Evolutionary conservation across 2,888 invertebrate genomes (phyloP).

Genomic region (Itoplectis maculator): DNA sequence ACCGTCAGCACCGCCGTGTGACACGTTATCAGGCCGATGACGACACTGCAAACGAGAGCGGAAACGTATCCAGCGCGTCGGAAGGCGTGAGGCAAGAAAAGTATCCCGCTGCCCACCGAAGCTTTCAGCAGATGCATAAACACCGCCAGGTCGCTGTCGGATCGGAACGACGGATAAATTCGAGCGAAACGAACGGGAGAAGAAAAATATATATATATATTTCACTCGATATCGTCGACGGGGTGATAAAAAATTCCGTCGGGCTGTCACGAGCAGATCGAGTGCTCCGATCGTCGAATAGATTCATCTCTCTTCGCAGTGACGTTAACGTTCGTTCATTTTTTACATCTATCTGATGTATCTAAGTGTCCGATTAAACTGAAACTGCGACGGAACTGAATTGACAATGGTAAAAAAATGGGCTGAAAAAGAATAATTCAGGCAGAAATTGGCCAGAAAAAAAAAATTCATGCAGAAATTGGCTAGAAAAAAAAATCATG

Average conservation of each 20-base stretch:
- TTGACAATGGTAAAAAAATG: too few relatives aligned
- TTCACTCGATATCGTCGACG: conserved; percentile 42
- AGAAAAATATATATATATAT: conserved; percentile 20
- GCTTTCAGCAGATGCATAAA: conserved; percentile 96
- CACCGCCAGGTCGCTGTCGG: conserved; percentile 90
- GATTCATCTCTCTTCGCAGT: not conserved
- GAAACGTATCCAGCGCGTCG: conserved; percentile 92
- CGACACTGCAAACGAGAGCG: conserved; percentile 90
- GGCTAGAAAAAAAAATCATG: too few relatives aligned
- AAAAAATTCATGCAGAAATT: too few relatives aligned
- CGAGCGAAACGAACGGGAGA: conserved; percentile 11
- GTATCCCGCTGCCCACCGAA: conserved; percentile 95
- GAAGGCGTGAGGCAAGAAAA: conserved; percentile 96
- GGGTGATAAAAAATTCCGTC: conserved; percentile 28
- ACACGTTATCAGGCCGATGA: conserved; percentile 93
- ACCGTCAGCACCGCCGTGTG: conserved; percentile 97
- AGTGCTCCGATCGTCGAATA: not conserved
- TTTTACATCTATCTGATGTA: not conserved
- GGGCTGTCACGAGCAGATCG: conserved; percentile 18
- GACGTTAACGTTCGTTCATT: not conserved
- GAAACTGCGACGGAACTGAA: too few relatives aligned
- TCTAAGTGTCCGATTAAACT: too few relatives aligned
- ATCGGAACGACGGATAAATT: conserved; percentile 61
- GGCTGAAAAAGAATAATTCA: too few relatives aligned
- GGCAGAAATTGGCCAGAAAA: too few relatives aligned